Evolutionary conservation across 2,797 vertebrate species (phyloP), one percentile per base, ranked within the genome.

Genomic region (Galago senegalensis): DNA sequence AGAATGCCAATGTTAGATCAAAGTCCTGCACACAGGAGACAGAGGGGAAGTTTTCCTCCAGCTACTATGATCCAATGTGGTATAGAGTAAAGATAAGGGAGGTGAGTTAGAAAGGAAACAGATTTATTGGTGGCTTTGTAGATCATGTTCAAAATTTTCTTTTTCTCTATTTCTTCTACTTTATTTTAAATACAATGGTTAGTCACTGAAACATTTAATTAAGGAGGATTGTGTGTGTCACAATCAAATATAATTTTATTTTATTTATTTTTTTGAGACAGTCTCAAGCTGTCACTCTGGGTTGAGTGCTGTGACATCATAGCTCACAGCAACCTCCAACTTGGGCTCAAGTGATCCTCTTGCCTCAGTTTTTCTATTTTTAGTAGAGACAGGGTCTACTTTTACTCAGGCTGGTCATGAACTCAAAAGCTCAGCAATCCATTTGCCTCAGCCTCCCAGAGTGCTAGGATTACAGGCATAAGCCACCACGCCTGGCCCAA

Each of bases 101-200:
- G 37, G 20, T 46, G 65, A 61, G 14, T 60, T 82, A 60, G 37
- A 80, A 84, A 87, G 9, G 20, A 63, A 31, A 87, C 21, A 75
- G 34, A 70, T 84, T 61, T 61, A 85, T 34, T 81, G 13, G 60
- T 2, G 9, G 3, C 17, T 16, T 89, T 86, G 1, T 49, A 60
- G 25, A 4, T n/a, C 31, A 73, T 61, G 82, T 65, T 67, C 86
- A 46, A 10, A 21, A 40, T 76, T 92, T 87, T 61, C 13, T 67
- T 16, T 16, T 17, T 67, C 7, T 17, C 17, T 67, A 17, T n/a
- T 67, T 83, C 90, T 87, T 61, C 14, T 37, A 83, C 61, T 69
- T 91, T 69, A 69, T 89, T 89, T 76, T 91, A 69, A 88, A 82
- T 95, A 8, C 17, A 81, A 13, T 85, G 23, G 12, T 49, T 14